A percentile compares a stretch with the other conserved stretches of the same genome.
These are phyloP conservation scores for Drosophila infuscata DNA, from an alignment of 2,888 invertebrate genomes.

Conservation along the genomic window DNA sequence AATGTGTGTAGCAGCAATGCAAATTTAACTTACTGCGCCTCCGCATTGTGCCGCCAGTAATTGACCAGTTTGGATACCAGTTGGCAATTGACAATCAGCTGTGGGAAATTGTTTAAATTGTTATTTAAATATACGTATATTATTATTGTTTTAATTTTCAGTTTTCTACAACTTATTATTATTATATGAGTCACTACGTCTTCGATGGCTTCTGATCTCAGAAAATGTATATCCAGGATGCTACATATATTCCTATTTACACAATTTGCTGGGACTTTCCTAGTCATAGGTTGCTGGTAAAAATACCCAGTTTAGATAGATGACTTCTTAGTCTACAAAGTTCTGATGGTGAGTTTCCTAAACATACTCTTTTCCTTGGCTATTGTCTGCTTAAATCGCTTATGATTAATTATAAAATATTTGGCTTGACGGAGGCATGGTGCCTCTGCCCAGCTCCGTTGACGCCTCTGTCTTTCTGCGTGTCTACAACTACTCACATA, in stretches of 20 bases:
- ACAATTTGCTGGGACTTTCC: background rate
- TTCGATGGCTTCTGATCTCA: background rate
- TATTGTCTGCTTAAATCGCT: background rate
- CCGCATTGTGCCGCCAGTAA: constrained; percentile 92
- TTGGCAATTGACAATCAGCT: constrained; percentile 92
- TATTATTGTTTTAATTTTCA: background rate
- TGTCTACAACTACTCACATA: constrained; percentile 85
- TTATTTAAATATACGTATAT: background rate
- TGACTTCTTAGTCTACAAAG: background rate
- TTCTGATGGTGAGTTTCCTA: background rate
- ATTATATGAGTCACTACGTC: background rate
- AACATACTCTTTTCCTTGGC: background rate
- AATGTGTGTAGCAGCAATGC: background rate
- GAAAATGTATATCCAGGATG: background rate
- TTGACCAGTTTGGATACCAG: constrained; percentile 92
- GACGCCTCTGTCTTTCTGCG: background rate
- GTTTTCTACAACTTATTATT: background rate
- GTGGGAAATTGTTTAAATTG: constrained; percentile 40
- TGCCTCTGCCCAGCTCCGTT: background rate
- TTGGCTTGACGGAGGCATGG: background rate
- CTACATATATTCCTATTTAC: background rate
- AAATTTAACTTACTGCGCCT: constrained; percentile 89
- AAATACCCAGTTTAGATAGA: background rate
- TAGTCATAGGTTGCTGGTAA: background rate
- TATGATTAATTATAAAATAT: background rate